A percentile compares a stretch with the other conserved stretches of the same genome.
Evolutionary conservation across 2,888 invertebrate genomes (phyloP).

Genomic region (Drosophila mimica): DNA sequence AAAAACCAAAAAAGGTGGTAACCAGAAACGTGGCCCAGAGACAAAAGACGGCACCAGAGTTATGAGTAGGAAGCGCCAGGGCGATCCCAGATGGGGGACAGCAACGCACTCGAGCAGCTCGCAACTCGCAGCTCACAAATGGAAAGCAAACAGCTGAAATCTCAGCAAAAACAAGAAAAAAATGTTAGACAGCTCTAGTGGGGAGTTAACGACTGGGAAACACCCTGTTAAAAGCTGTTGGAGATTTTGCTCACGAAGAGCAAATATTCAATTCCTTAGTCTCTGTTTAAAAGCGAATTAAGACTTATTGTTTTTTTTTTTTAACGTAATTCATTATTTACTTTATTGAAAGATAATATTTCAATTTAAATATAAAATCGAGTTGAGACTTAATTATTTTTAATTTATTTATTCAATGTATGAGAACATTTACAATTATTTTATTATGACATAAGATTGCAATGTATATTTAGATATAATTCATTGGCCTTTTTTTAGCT

Average conservation of each 20-base stretch:
- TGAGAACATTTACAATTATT: not conserved
- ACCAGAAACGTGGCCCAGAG: conserved; percentile 53
- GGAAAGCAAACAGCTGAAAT: conserved; percentile 67
- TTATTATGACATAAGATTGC: not conserved
- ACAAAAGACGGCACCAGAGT: conserved; percentile 40
- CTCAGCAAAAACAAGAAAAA: conserved; percentile 21
- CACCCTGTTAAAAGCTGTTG: not conserved
- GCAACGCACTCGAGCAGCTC: conserved; percentile 42
- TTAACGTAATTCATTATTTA: too few relatives aligned
- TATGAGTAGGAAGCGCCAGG: conserved; percentile 60
- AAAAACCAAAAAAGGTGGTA: conserved; percentile 40
- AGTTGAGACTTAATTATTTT: not conserved
- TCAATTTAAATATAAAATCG: not conserved
- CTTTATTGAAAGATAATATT: not conserved
- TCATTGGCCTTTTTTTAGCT: not conserved
- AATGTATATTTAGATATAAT: not conserved
- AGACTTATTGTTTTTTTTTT: not conserved
- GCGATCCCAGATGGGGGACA: conserved; percentile 15
- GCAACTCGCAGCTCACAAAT: conserved; percentile 44
- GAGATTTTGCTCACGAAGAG: not conserved
- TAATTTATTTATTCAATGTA: not conserved
- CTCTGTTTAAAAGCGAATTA: too few relatives aligned
- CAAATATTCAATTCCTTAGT: not conserved
- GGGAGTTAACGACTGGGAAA: not conserved
- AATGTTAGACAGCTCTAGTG: not conserved